Conservation (phyloP, 2,797 vertebrate genomes). For the Mormyrus hasselquistii region DNA sequence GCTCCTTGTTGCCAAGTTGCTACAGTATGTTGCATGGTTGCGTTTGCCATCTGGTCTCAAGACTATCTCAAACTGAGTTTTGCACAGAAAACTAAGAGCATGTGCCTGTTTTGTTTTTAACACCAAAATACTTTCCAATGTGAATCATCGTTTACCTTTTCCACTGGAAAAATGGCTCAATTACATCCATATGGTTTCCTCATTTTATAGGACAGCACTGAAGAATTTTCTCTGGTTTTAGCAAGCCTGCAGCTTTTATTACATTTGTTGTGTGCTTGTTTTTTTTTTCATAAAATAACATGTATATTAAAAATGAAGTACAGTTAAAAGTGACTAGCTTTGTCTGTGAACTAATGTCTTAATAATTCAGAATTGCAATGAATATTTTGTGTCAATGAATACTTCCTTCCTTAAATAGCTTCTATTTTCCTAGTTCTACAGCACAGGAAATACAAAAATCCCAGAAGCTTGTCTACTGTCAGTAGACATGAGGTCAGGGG, state of each 20-base stretch:
- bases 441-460: neutral
- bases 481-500: neutral
- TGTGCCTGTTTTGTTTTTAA: neutral
- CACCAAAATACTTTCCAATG: constrained; percentile 29
- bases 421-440: neutral
- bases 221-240: neutral
- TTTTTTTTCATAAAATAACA: neutral
- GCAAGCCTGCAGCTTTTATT: neutral
- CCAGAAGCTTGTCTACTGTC: neutral
- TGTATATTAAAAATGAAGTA: neutral
- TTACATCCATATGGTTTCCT: constrained; percentile 37
- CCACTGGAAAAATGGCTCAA: constrained; percentile 32
- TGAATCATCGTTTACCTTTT: constrained; percentile 38
- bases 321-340: neutral
- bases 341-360: neutral
- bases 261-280: neutral
- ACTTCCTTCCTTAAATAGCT: neutral
- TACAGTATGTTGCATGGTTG: neutral
- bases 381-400: neutral
- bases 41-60: neutral
- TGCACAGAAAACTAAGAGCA: constrained; percentile 11
- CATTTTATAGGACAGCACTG: constrained; percentile 4
- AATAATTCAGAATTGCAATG: neutral
- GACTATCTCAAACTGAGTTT: neutral
- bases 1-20: neutral